Evolutionary conservation across 1,140 invertebrate species (phyloP).

Genomic region (Sycobia sp.): DNA sequence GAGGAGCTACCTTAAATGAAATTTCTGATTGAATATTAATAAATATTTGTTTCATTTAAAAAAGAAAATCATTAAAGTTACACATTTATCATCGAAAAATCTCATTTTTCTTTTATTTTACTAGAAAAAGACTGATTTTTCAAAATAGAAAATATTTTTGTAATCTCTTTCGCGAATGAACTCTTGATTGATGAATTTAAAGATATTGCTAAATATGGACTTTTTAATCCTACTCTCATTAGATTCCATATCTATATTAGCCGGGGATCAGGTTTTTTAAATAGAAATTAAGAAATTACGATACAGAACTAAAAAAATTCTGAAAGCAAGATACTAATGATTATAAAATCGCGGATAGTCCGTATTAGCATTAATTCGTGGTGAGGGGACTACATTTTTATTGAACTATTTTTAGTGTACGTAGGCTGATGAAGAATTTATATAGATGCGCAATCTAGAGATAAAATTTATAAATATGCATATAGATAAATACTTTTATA

Average conservation of each 20-base stretch:
- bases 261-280: constrained; percentile 54
- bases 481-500: constrained; percentile 32
- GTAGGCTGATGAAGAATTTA: constrained; percentile 43
- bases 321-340: constrained; percentile 40
- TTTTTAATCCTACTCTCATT: not conserved
- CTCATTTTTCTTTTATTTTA: constrained; percentile 29
- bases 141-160: constrained; percentile 25
- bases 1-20: not conserved
- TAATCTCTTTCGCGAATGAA: constrained; percentile 26
- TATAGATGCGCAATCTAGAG: constrained; percentile 35
- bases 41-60: not conserved
- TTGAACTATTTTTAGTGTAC: constrained; percentile 45
- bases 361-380: constrained; percentile 53
- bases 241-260: constrained; percentile 52
- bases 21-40: not conserved
- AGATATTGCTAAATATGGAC: constrained; percentile 2
- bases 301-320: constrained; percentile 28
- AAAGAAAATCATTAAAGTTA: constrained; percentile 2
- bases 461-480: constrained; percentile 41
- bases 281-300: constrained; percentile 44
- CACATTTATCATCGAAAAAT: constrained; percentile 16
- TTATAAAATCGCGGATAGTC: constrained; percentile 47
- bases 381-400: constrained; percentile 57
- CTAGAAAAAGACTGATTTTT: constrained; percentile 35
- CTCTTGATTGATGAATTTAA: constrained; percentile 4